Conservation (phyloP, 2,113 vertebrate genomes). For the Clarias macrocephalus region DNA sequence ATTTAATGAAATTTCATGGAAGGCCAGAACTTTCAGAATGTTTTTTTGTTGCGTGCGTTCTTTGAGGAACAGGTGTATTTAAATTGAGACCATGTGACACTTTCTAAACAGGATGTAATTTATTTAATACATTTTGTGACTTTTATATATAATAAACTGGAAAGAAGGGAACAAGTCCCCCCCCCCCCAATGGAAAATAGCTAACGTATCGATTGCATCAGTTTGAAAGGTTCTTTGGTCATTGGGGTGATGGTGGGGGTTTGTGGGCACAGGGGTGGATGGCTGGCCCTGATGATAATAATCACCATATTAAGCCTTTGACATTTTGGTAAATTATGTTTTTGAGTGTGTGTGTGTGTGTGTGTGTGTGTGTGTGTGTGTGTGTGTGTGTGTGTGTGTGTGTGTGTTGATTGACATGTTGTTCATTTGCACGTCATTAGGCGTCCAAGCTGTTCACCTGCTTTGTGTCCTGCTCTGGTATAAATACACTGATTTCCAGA, state of each 20-base stretch:
- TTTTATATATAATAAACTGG: background rate
- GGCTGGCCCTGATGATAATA: background rate
- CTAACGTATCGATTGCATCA: background rate
- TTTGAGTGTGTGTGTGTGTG: background rate
- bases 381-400: too few relatives aligned
- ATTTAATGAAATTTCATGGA: background rate
- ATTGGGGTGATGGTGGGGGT: background rate
- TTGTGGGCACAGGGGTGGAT: background rate
- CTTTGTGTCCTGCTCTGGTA: constrained; percentile 11
- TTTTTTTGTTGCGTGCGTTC: background rate
- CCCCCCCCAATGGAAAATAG: background rate
- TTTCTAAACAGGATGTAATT: background rate
- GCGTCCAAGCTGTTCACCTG: constrained; percentile 12
- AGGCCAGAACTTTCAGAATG: background rate
- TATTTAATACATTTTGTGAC: background rate
- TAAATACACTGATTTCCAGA: constrained; percentile 7
- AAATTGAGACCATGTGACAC: background rate
- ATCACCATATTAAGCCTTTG: constrained; percentile 16
- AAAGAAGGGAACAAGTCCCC: background rate
- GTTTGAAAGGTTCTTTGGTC: background rate
- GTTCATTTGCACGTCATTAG: constrained; percentile 8
- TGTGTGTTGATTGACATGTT: background rate
- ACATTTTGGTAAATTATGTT: background rate
- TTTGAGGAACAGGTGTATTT: background rate
- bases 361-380: too few relatives aligned